phyloP scores from a whole-genome alignment of 2,797 vertebrate species.

The Pterois miles region DNA sequence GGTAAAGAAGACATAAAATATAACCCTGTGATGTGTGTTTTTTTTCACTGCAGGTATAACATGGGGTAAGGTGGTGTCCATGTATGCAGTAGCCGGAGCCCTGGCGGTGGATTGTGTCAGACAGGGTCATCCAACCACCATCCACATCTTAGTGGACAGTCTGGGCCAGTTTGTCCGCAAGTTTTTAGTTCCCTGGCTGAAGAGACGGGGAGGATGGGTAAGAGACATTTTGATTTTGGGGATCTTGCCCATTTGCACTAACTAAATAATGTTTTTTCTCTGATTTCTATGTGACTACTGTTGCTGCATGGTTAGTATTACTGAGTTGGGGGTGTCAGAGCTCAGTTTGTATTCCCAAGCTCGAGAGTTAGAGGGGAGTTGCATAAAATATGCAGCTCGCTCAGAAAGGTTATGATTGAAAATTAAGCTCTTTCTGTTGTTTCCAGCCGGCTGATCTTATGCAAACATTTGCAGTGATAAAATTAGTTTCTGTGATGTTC shows the following conservation, averaged over 20 bases:
- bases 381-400: not conserved
- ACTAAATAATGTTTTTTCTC: not conserved
- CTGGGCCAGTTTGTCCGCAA: conserved; percentile 95
- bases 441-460: conserved; percentile 9
- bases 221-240: conserved; percentile 54
- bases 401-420: not conserved
- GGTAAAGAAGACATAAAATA: not conserved
- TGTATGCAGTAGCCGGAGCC: conserved; percentile 93
- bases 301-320: not conserved
- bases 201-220: conserved; percentile 97
- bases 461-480: not conserved
- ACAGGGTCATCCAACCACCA: conserved; percentile 88
- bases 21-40: not conserved
- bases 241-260: not conserved
- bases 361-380: not conserved
- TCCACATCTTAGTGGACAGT: conserved; percentile 93
- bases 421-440: not conserved
- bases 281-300: not conserved
- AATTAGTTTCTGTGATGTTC: not conserved
- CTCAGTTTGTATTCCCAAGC: conserved; percentile 5
- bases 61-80: conserved; percentile 96
- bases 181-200: conserved; percentile 92
- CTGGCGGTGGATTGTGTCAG: conserved; percentile 95
- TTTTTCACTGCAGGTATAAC: conserved; percentile 87
- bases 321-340: not conserved